Percentiles rank a stretch among this genome's conserved stretches.
These are phyloP conservation scores for Leucoraja ocellata DNA, from an alignment of 2,797 vertebrate species.

Conservation along the genomic window DNA sequence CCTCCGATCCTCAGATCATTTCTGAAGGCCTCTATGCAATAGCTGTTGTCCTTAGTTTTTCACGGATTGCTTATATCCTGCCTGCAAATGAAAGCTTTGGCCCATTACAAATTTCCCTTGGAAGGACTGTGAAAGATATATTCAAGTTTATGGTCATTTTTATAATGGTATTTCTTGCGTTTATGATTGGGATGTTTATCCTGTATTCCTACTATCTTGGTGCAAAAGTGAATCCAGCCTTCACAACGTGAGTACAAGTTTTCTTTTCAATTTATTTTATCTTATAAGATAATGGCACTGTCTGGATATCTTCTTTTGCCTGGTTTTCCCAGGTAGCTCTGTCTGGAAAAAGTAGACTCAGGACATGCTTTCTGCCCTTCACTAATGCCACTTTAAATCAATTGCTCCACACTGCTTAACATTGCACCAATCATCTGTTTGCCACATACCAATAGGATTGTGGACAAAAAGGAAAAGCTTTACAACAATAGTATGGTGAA, in stretches of 20 bases:
- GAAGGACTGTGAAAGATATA: conserved; percentile 80
- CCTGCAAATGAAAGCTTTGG: conserved; percentile 84
- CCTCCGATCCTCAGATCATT: conserved; percentile 82
- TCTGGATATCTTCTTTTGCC: conserved; percentile 28
- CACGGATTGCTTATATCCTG: conserved; percentile 76
- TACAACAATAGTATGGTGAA: too few relatives aligned
- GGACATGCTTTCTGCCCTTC: background rate
- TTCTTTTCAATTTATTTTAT: conserved; percentile 16
- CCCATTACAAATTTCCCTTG: conserved; percentile 78
- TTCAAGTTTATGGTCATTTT: conserved; percentile 88
- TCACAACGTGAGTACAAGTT: conserved; percentile 73
- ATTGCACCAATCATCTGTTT: too few relatives aligned
- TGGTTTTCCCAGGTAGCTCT: background rate
- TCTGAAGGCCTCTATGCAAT: conserved; percentile 81
- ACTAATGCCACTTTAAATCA: background rate
- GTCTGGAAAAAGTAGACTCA: background rate
- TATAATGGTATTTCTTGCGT: conserved; percentile 83
- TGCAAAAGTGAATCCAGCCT: conserved; percentile 77
- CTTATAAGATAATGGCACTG: conserved; percentile 30
- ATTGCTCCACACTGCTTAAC: background rate
- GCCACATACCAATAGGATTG: background rate
- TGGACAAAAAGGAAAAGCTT: background rate
- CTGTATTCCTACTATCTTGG: conserved; percentile 81
- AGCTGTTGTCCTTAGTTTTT: conserved; percentile 79
- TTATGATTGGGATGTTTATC: conserved; percentile 88